Evolutionary conservation across 2,888 invertebrate genomes (phyloP), one percentile per base, ranked within the genome.

Genomic region (Dermolepida albohirtum): DNA sequence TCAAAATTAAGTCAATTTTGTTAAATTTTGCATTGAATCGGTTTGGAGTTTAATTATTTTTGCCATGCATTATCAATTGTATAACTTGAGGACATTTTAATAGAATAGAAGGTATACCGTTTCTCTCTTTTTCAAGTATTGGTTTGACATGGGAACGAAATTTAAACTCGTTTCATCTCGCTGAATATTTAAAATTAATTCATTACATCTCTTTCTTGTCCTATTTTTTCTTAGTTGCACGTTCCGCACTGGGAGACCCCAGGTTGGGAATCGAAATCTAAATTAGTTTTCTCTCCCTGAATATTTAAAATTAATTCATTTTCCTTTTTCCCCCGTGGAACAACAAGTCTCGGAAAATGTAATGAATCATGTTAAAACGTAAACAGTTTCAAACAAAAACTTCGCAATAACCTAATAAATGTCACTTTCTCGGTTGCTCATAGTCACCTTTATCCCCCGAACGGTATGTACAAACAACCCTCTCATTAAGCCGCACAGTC

Each of bases 291-390:
- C 34, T 34, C 34, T 34, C 34, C 34, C 6, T 34, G 34, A 34
- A 34, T 34, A 34, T 34, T 34, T 34, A 34, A 34, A 34, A 34
- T 34, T 34, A 34, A 34, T 34, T 34, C 34, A 34, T 49, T 49
- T 6, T 22, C 22, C 49, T 16, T 10, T 22, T 2, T 49, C 22
- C 49, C 22, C 22, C 49, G 49, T 11, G 49, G 22, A 34, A 34
- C 34, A 34, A 34, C 34, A 34, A 34, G 34, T 34, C 6, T 10
- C 34, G 34, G 34, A 11, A 16, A 49, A 49, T 22, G 49, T 49
- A 49, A 49, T 49, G 49, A 49, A 49, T 49, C 49, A 22, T 49
- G 49, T 49, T 49, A 49, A 49, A 49, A 49, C 17, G 16, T 49
- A 49, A 49, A 49, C 49, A 49, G 22, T 49, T 11, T n/a, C 49